These are phyloP conservation scores for Fopius arisanus DNA, from an alignment of 1,140 invertebrate species.

Conservation along the genomic window DNA sequence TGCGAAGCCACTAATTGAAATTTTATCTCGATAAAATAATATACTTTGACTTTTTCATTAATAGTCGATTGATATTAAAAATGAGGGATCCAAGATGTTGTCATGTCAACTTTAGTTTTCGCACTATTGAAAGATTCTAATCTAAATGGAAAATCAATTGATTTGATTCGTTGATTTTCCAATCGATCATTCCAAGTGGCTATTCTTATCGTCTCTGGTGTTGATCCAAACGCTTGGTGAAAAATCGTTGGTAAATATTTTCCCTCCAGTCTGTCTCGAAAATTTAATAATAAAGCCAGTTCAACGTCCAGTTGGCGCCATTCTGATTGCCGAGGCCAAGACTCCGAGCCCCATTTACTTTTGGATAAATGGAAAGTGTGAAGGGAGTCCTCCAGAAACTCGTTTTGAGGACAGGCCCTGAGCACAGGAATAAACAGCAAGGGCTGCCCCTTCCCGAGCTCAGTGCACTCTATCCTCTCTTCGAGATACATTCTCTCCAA, in stretches of 20 bases:
- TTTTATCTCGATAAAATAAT: not conserved
- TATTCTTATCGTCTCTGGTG: not conserved
- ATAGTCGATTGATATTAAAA: no score
- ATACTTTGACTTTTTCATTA: not conserved
- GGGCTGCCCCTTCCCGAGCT: not conserved
- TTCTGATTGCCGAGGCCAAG: not conserved
- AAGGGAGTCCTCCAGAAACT: not conserved
- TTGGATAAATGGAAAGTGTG: not conserved
- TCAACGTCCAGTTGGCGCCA: constrained; percentile 2
- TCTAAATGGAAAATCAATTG: no score
- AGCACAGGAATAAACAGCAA: not conserved
- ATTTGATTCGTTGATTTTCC: no score
- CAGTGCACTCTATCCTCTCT: not conserved
- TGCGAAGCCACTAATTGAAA: not conserved
- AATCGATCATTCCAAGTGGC: no score
- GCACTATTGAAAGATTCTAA: no score
- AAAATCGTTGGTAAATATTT: not conserved
- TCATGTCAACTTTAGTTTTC: no score
- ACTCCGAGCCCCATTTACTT: not conserved
- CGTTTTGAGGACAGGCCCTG: not conserved
- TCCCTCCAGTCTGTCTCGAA: not conserved
- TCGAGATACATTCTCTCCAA: not conserved
- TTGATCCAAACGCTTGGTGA: not conserved
- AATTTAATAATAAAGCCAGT: not conserved
- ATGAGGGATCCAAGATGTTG: no score